Evolutionary conservation across 2,113 vertebrate genomes (phyloP), one percentile per base, ranked within the genome.

Genomic region (Lepidothrix coronata): DNA sequence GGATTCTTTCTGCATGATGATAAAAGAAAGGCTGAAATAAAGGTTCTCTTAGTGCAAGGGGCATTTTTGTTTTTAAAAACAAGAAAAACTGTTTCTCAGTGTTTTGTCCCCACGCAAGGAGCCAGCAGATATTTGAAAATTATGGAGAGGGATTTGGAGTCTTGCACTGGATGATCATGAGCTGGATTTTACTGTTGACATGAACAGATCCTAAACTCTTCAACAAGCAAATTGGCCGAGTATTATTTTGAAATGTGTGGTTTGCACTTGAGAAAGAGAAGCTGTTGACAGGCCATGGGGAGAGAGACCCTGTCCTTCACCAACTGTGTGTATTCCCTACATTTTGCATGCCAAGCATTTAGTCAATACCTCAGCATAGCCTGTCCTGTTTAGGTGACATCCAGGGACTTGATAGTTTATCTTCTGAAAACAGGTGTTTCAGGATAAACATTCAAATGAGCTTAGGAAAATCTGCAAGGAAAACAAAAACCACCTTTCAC

Each of bases 401-500:
- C 67, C 77, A 93, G 67, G 93, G 85, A 91, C 54, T 58, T 27
- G 6, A 43, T 1, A 30, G 59, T 94, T 95, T 93, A 91, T 94
- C 81, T 89, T 55, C 78, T 78, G 83, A 61, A 96, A 96, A 37
- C 75, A 94, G 82, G 39, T 93, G 71, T 91, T 97, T 95, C 83
- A 93, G 74, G 35, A 96, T 62, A 95, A 97, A 83, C 73, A 95
- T 81, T 59, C 58, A 95, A 90, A 97, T 77, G 57, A 96, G 62
- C 54, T 81, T 63, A 41, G 84, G 77, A 85, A 97, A 91, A 93
- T 89, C 61, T 92, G 66, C 67, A 95, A 46, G 51, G 55, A 95
- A 41, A 67, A 72, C 91, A 68, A 33, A 55, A n/a, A 14, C 31
- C 31, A 8, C 33, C 58, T 91, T 96, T 83, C 93, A 76, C 89